Evolutionary conservation across 1,140 invertebrate species (phyloP).

Genomic region (Zaprionus gabonicus): DNA sequence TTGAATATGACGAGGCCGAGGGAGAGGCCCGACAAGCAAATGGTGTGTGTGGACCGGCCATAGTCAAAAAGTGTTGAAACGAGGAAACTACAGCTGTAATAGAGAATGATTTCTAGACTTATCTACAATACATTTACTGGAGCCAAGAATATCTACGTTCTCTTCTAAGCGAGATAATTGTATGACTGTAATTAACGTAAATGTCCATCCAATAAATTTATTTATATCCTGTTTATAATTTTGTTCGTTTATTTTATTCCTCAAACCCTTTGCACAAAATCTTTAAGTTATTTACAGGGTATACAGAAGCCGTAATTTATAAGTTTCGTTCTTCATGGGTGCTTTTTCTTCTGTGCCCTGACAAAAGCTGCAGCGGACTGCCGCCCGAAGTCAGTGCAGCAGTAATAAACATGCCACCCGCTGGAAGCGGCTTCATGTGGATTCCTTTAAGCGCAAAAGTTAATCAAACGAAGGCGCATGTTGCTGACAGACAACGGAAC

Average conservation of each 20-base stretch:
- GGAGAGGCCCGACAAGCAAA: constrained; percentile 56
- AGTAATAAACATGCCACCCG: constrained; percentile 44
- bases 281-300: neutral
- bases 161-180: no score
- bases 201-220: no score
- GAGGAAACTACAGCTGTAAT: neutral
- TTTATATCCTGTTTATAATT: no score
- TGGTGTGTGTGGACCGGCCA: constrained; percentile 56
- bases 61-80: neutral
- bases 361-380: constrained; percentile 47
- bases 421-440: constrained; percentile 45
- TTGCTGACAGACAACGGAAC: constrained; percentile 62
- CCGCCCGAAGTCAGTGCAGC: constrained; percentile 45
- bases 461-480: constrained; percentile 75
- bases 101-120: no score
- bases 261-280: no score
- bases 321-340: neutral
- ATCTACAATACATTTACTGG: no score
- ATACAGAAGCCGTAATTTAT: neutral
- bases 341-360: neutral
- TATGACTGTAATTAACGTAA: no score
- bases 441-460: constrained; percentile 59
- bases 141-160: no score
- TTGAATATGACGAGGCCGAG: constrained; percentile 6
- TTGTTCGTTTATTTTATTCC: no score